phyloP scores from a whole-genome alignment of 2,888 invertebrate species.

The Lasioglossum villosulum region DNA sequence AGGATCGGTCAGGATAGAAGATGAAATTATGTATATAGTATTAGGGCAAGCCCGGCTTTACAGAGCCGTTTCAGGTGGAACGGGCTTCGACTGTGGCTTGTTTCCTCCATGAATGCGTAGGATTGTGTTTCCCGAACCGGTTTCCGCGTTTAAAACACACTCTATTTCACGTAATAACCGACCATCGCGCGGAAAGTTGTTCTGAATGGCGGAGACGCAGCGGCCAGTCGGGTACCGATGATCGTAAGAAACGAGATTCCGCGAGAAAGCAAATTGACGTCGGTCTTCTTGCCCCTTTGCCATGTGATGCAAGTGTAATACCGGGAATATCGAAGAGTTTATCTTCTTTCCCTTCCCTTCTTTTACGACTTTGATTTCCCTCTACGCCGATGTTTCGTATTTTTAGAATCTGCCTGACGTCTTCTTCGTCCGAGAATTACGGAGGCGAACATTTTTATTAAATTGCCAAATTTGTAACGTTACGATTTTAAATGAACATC shows the following conservation, averaged over 20 bases:
- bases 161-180: slow-evolving; percentile 38
- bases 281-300: neutral
- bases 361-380: neutral
- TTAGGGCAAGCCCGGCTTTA: slow-evolving; percentile 33
- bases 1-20: slow-evolving; percentile 32
- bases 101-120: slow-evolving; percentile 39
- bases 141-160: slow-evolving; percentile 48
- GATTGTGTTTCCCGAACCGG: slow-evolving; percentile 50
- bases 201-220: slow-evolving; percentile 31
- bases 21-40: slow-evolving; percentile 64
- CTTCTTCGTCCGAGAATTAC: neutral
- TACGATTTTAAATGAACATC: neutral
- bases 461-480: neutral
- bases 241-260: neutral
- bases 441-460: neutral
- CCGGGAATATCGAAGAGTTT: neutral
- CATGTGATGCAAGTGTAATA: neutral
- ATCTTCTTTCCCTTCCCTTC: neutral
- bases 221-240: neutral
- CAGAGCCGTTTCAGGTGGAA: slow-evolving; percentile 42
- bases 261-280: neutral
- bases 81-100: slow-evolving; percentile 45
- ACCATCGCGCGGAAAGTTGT: slow-evolving; percentile 39
- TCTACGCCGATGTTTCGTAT: neutral
- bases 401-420: neutral